These are phyloP conservation scores for Adelosebastes latens DNA, from an alignment of 2,797 vertebrate species.

Conservation along the genomic window DNA sequence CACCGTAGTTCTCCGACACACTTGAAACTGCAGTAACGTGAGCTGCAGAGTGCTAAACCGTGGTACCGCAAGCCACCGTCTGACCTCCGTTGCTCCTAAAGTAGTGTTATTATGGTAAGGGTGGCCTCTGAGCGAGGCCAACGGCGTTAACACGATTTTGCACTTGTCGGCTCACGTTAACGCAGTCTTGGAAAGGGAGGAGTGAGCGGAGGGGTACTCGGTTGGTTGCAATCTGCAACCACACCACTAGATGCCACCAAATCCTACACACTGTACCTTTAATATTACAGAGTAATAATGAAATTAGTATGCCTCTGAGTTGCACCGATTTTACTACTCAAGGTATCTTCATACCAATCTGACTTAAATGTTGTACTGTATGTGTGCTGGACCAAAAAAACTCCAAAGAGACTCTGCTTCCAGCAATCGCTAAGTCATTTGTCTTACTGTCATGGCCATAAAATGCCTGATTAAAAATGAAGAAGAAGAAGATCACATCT, in stretches of 20 bases:
- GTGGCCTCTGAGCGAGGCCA: too few relatives aligned
- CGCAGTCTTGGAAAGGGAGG: too few relatives aligned
- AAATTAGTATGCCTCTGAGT: background rate
- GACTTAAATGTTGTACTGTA: background rate
- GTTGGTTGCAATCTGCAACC: too few relatives aligned
- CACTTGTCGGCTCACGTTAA: rapidly evolving
- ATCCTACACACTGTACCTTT: background rate
- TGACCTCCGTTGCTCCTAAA: too few relatives aligned
- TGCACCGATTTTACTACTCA: background rate
- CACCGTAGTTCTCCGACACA: too few relatives aligned
- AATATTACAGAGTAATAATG: background rate
- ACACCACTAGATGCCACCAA: too few relatives aligned
- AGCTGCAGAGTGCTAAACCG: too few relatives aligned
- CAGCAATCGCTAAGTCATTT: background rate
- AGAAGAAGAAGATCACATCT: background rate
- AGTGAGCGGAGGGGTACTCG: too few relatives aligned
- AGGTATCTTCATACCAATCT: background rate
- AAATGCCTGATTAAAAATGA: background rate
- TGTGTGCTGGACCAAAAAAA: background rate
- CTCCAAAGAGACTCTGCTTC: background rate
- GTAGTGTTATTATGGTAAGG: too few relatives aligned
- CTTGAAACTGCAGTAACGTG: too few relatives aligned
- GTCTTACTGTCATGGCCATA: background rate
- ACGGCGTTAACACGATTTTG: too few relatives aligned
- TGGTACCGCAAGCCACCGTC: too few relatives aligned